These are phyloP conservation scores for Melanogrammus aeglefinus DNA, from an alignment of 2,797 vertebrate genomes.

Conservation along the genomic window DNA sequence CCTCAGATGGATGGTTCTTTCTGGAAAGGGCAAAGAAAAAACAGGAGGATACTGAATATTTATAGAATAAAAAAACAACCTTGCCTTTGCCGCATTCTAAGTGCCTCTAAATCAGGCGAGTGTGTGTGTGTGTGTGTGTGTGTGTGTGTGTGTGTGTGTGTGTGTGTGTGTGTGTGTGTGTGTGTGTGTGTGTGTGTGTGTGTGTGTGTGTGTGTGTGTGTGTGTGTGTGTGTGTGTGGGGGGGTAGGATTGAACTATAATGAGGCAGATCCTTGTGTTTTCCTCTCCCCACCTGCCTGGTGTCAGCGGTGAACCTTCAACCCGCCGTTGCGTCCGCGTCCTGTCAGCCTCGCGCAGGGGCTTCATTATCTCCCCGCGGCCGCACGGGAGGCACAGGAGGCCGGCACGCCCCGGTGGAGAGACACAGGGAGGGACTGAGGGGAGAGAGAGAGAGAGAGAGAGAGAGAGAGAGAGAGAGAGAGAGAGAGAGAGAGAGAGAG, in stretches of 20 bases:
- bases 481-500: not conserved
- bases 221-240: no score
- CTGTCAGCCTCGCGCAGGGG: constrained; percentile 53
- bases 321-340: constrained; percentile 52
- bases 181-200: not conserved
- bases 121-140: not conserved
- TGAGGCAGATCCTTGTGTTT: constrained; percentile 63
- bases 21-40: constrained; percentile 19
- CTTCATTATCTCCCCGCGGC: constrained; percentile 68
- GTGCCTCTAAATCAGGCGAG: constrained; percentile 34
- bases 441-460: not conserved
- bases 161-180: not conserved
- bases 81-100: constrained; percentile 25
- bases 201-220: not conserved
- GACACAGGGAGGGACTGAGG: not conserved
- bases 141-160: no score
- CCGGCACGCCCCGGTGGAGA: constrained; percentile 43
- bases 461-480: not conserved
- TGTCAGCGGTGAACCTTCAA: constrained; percentile 55
- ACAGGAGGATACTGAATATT: not conserved
- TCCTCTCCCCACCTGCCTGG: constrained; percentile 65
- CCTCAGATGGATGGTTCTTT: constrained; percentile 10
- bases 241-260: constrained; percentile 36
- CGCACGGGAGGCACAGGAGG: constrained; percentile 58
- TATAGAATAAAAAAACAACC: constrained; percentile 27